These are phyloP conservation scores for Paguma larvata DNA, from an alignment of 2,797 vertebrate species.

Conservation along the genomic window DNA sequence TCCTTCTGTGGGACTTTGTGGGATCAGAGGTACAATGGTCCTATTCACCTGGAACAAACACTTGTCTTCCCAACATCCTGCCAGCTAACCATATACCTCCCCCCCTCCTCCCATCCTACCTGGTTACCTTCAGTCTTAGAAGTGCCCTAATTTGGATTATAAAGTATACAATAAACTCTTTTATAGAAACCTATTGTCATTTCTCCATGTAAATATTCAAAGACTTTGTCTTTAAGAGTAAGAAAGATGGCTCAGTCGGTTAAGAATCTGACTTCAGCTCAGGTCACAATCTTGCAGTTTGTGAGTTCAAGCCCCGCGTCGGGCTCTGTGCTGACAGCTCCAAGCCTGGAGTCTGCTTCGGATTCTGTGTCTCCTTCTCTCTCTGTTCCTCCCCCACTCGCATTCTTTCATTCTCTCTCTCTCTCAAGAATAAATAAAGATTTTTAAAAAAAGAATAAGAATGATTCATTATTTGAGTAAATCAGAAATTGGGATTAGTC, in stretches of 20 bases:
- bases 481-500: not conserved
- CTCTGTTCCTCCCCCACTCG: too few species aligned
- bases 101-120: not conserved
- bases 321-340: too few species aligned
- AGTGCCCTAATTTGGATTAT: not conserved
- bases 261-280: too few species aligned
- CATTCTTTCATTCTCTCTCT: too few species aligned
- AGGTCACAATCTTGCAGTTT: too few species aligned
- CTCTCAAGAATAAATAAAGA: too few species aligned
- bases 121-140: not conserved
- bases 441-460: not conserved
- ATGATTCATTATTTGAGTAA: not conserved
- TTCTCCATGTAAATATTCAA: not conserved
- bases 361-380: too few species aligned
- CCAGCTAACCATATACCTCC: not conserved
- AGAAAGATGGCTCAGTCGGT: too few species aligned
- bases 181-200: not conserved
- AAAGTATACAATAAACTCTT: not conserved
- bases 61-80: not conserved
- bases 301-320: too few species aligned
- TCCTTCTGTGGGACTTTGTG: not conserved
- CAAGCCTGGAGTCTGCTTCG: too few species aligned
- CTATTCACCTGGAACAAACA: not conserved
- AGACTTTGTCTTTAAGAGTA: not conserved
- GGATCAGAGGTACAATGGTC: not conserved